A percentile compares a stretch with the other conserved stretches of the same genome.
Evolutionary conservation across 2,888 invertebrate species (phyloP).

Genomic region (Taphrorychus bicolor): DNA sequence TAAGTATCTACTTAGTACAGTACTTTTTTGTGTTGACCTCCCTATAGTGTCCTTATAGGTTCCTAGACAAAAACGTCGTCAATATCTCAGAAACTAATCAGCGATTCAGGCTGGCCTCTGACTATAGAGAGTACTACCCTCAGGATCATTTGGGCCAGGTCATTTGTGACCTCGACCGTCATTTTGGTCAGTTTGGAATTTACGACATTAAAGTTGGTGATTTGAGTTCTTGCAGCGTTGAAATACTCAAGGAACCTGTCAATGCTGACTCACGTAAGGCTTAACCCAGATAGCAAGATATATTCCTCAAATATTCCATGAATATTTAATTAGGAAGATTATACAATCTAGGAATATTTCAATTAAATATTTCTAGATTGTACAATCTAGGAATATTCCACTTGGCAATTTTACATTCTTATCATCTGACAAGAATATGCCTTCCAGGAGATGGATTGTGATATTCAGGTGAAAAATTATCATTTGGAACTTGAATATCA

Average conservation of each 20-base stretch:
- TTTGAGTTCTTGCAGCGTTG: conserved; percentile 40
- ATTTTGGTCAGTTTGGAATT: conserved; percentile 50
- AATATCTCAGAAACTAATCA: conserved; percentile 41
- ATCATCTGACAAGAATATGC: too few relatives aligned
- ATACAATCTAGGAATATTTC: too few relatives aligned
- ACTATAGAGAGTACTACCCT: conserved; percentile 43
- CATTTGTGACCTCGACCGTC: conserved; percentile 44
- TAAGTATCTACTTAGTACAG: conserved; percentile 22
- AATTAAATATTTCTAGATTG: too few relatives aligned
- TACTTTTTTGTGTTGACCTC: not conserved
- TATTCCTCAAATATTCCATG: too few relatives aligned
- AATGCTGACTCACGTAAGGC: conserved; percentile 49
- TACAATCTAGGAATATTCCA: too few relatives aligned
- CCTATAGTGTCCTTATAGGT: conserved; percentile 41
- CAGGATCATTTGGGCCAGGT: conserved; percentile 39
- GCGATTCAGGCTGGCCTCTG: conserved; percentile 42
- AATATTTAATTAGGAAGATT: too few relatives aligned
- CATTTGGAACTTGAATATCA: too few relatives aligned
- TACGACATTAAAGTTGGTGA: conserved; percentile 45
- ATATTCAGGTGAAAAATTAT: too few relatives aligned
- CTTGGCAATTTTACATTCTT: not conserved
- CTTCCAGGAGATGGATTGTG: too few relatives aligned
- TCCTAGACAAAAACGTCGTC: conserved; percentile 27
- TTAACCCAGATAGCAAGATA: too few relatives aligned
- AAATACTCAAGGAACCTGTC: conserved; percentile 46